Base-by-base conservation (phyloP, 2,888 invertebrate species). In the Heteropelma amictum region DNA sequence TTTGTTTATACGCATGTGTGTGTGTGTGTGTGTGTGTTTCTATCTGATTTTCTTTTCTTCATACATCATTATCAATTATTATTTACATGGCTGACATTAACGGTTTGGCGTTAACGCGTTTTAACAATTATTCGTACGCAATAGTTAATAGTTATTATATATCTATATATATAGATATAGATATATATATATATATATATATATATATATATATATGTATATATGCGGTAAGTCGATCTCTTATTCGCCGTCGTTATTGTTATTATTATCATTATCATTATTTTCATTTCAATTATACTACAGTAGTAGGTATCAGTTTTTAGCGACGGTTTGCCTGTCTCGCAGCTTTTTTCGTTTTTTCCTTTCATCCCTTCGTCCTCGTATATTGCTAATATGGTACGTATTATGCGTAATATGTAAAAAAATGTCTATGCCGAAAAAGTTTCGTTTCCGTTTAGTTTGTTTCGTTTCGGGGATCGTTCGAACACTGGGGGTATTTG, bases 1-100 rank as follows among this genome's bases (percentile, higher is more conserved):
- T 64, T 7, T 45, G 35, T 17, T 30, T 23, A 53, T 8, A 10
- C 23, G 33, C 61, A 40, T 49, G 17, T 74, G 42, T 65, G 40
- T 49, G 17, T 71, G 54, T 38, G 21, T 42, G 45, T 33, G 33
- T 35, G 30, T 64, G 38, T n/a, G n/a, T n/a, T n/a, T 51, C 14
- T 42, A 30, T 53, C 49, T 53, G 61, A 14, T 14, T 33, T 30
- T 35, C 14, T 54, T 4, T 19, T 21, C 12, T 38, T 40, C 30
- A 35, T 54, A 14, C 49, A 40, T 54, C 30, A 33, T 71, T 71
- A 71, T 67, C n/a, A 14, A 70, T 65, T 72, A 77, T 77, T 78
- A 77, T 77, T 73, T 79, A 77, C 78, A 78, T 74, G 73, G 74
- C 74, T 71, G 58, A 70, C 74, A 60, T 74, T 72, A 78, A 77